Evolutionary conservation across 2,888 invertebrate species (phyloP).

Genomic region (Harmothoe impar): DNA sequence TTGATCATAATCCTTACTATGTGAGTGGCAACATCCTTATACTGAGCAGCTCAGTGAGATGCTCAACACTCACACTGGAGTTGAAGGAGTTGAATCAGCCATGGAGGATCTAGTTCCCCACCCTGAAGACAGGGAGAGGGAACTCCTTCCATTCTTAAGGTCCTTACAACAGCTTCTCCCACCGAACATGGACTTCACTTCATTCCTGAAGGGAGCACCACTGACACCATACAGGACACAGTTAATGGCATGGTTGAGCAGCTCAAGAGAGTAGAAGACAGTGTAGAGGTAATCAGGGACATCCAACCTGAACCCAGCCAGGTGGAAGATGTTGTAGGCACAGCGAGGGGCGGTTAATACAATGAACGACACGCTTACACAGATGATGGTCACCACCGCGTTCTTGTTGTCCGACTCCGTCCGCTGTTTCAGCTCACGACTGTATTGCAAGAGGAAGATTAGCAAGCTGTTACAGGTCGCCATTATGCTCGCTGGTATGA

Average conservation of each 20-base stretch:
- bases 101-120: too few species aligned
- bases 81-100: too few species aligned
- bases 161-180: neutral
- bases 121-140: too few species aligned
- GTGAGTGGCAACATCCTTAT: too few species aligned
- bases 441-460: neutral
- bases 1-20: too few species aligned
- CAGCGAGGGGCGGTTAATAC: neutral
- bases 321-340: neutral
- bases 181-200: neutral
- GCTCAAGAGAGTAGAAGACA: neutral
- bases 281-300: neutral
- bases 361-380: neutral
- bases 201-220: neutral
- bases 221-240: neutral
- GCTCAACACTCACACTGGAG: too few species aligned
- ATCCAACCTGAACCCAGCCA: neutral
- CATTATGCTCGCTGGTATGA: slow-evolving; percentile 1
- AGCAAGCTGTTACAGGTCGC: neutral
- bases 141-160: too few species aligned
- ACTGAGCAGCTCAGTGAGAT: too few species aligned
- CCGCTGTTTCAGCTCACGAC: neutral
- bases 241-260: slow-evolving; percentile 16
- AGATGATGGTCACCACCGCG: neutral
- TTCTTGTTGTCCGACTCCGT: neutral